Evolutionary conservation across 2,888 invertebrate genomes (phyloP).

Genomic region (Lasioglossum lativentre): DNA sequence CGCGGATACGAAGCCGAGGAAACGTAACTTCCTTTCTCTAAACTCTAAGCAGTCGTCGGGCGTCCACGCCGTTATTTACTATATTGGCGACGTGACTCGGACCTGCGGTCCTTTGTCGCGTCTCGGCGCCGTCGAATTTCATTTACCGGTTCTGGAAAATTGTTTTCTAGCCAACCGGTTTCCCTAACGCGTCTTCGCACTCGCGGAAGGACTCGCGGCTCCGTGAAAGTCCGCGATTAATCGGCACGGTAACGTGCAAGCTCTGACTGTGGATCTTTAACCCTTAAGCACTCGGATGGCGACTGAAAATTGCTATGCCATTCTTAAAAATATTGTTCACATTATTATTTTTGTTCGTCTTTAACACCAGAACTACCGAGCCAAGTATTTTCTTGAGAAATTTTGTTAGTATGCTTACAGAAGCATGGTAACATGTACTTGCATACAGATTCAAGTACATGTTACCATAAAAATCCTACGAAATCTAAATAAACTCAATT

Average conservation of each 20-base stretch:
- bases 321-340: no score
- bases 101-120: background rate
- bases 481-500: no score
- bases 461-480: no score
- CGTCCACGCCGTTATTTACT: conserved; percentile 37
- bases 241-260: background rate
- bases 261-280: background rate
- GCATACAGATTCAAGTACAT: no score
- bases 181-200: background rate
- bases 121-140: conserved; percentile 12
- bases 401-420: no score
- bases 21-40: conserved; percentile 54
- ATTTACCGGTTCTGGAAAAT: conserved; percentile 5
- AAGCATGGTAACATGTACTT: no score
- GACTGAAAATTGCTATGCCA: no score
- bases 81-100: conserved; percentile 47
- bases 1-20: conserved; percentile 45
- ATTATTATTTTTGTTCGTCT: no score
- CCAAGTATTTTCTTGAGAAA: no score
- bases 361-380: no score
- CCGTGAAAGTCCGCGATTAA: background rate
- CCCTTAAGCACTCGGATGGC: no score
- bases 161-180: background rate
- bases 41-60: conserved; percentile 19
- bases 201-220: background rate